Percentiles rank a stretch among this genome's conserved stretches.
Conservation (phyloP, 2,113 vertebrate species). For the Diglossa brunneiventris region DNA sequence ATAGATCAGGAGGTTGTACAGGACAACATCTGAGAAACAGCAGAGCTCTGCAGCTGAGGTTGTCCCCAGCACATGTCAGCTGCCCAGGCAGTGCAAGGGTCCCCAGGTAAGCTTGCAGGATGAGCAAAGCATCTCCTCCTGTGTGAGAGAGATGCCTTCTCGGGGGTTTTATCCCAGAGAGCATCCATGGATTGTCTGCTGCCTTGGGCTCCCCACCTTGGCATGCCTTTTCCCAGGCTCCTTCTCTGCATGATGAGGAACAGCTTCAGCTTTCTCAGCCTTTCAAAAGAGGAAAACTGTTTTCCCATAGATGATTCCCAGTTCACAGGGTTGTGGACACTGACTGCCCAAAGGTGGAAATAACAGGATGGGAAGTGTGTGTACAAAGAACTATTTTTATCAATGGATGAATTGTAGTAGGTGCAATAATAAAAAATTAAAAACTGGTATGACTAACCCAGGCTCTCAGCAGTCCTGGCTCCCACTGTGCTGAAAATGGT, state of each 20-base stretch:
- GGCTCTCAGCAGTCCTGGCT: not conserved
- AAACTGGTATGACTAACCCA: not conserved
- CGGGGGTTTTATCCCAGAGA: not conserved
- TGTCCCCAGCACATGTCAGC: not conserved
- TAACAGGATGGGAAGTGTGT: not conserved
- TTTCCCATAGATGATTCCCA: not conserved
- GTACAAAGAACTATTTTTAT: not conserved
- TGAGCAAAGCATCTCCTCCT: not conserved
- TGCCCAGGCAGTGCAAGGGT: not conserved
- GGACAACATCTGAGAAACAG: not conserved
- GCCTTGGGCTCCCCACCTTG: fast-evolving
- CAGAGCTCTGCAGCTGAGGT: not conserved
- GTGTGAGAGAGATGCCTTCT: not conserved
- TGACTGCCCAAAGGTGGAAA: not conserved
- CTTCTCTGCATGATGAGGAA: not conserved
- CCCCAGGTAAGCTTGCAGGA: not conserved
- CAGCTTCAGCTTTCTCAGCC: not conserved
- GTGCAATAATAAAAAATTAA: not conserved
- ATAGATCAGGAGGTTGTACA: not conserved
- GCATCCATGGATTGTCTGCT: not conserved
- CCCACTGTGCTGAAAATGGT: not conserved
- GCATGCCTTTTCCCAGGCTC: not conserved
- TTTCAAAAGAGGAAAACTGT: not conserved
- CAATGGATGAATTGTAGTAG: not conserved
- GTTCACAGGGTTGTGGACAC: not conserved